Conservation (phyloP, 35 echinoderm and acorn worm species). For the Hemicentrotus pulcherrimus region DNA sequence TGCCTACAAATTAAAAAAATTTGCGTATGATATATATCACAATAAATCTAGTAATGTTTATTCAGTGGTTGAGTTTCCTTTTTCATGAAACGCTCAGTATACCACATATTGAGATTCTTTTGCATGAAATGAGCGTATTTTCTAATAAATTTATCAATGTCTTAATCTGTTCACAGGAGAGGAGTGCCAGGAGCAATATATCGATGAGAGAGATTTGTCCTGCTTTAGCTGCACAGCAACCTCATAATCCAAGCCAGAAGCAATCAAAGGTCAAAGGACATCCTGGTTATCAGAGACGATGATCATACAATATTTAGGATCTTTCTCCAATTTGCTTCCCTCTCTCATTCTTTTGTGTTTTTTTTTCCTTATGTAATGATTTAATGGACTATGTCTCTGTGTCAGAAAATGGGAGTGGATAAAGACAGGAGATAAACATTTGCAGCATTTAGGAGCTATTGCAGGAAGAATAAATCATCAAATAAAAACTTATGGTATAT, state of each 20-base stretch:
- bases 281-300: background rate
- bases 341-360: background rate
- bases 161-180: background rate
- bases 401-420: background rate
- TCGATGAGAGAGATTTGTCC: background rate
- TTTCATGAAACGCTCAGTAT: too few relatives aligned
- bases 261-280: background rate
- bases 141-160: background rate
- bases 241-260: background rate
- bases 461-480: background rate
- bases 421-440: background rate
- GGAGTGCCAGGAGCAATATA: background rate
- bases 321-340: background rate
- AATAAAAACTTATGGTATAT: background rate
- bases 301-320: background rate
- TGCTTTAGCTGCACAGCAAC: background rate
- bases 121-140: background rate
- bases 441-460: background rate
- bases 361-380: background rate
- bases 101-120: background rate
- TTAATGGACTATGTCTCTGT: background rate
- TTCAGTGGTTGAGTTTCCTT: too few relatives aligned
- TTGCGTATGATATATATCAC: too few relatives aligned
- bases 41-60: too few relatives aligned
- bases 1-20: too few relatives aligned